phyloP scores from a whole-genome alignment of 2,888 invertebrate species.

The Cephus spinipes region DNA sequence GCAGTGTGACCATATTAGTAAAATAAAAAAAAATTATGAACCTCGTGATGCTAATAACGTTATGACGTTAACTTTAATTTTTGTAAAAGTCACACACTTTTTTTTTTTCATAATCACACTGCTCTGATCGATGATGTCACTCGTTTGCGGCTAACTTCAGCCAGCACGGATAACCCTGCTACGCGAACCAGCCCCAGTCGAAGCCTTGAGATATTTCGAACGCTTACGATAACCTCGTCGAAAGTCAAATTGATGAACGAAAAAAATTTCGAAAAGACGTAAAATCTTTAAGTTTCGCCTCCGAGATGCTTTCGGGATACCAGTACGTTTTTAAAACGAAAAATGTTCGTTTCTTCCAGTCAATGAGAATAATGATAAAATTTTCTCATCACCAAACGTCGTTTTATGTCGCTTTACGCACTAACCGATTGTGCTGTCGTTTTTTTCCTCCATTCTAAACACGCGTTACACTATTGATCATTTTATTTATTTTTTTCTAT shows the following conservation, averaged over 20 bases:
- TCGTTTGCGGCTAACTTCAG: no score
- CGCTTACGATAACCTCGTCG: not conserved
- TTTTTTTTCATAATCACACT: no score
- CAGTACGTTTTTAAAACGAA: conserved; percentile 48
- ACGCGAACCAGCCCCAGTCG: not conserved
- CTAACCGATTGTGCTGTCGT: conserved; percentile 53
- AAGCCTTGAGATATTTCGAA: not conserved
- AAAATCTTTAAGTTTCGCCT: no score
- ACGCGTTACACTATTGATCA: not conserved
- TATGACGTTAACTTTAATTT: no score
- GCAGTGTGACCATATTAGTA: no score
- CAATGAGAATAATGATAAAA: no score
- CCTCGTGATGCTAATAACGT: no score
- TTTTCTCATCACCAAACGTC: conserved; percentile 60
- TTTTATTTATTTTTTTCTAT: conserved; percentile 34
- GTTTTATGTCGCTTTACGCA: conserved; percentile 62
- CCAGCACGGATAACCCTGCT: not conserved
- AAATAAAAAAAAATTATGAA: no score
- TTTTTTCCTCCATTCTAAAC: not conserved
- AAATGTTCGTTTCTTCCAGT: no score
- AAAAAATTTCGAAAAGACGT: no score
- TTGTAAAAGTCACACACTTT: no score
- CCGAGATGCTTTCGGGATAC: conserved; percentile 19
- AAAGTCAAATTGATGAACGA: not conserved
- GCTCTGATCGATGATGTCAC: no score